Evolutionary conservation across 2,888 invertebrate genomes (phyloP).

Genomic region (Aspidiotus destructor): DNA sequence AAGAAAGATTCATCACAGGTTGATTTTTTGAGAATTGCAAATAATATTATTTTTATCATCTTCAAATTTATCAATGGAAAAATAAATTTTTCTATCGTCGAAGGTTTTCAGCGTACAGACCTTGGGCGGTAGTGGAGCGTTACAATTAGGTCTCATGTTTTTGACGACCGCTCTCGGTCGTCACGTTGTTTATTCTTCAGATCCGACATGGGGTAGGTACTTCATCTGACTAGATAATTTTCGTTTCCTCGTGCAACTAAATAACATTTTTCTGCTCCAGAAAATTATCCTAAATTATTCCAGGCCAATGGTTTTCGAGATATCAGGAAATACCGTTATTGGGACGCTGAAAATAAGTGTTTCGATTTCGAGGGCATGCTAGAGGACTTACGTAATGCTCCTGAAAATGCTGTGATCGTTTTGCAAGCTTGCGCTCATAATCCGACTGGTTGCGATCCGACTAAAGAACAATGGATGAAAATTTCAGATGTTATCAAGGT

Average conservation of each 20-base stretch:
- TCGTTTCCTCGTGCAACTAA: too few relatives aligned
- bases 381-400: constrained; percentile 48
- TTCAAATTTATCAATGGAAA: too few relatives aligned
- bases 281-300: constrained; percentile 86
- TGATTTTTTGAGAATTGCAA: constrained; percentile 52
- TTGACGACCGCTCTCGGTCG: too few relatives aligned
- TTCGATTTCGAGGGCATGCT: constrained; percentile 64
- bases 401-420: constrained; percentile 57
- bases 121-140: too few relatives aligned
- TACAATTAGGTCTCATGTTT: too few relatives aligned
- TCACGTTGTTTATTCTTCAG: too few relatives aligned
- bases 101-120: too few relatives aligned
- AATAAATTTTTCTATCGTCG: too few relatives aligned
- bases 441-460: constrained; percentile 95
- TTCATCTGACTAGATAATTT: too few relatives aligned
- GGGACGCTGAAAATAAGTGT: constrained; percentile 62
- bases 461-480: constrained; percentile 80
- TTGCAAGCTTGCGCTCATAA: constrained; percentile 97
- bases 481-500: constrained; percentile 79
- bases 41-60: background rate
- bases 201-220: too few relatives aligned
- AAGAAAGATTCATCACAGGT: constrained; percentile 59
- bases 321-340: constrained; percentile 81
- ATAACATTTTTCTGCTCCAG: constrained; percentile 44
- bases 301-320: constrained; percentile 71